A percentile compares a stretch with the other conserved stretches of the same genome.
Evolutionary conservation across 2,888 invertebrate genomes (phyloP).

Genomic region (Aelia acuminata): DNA sequence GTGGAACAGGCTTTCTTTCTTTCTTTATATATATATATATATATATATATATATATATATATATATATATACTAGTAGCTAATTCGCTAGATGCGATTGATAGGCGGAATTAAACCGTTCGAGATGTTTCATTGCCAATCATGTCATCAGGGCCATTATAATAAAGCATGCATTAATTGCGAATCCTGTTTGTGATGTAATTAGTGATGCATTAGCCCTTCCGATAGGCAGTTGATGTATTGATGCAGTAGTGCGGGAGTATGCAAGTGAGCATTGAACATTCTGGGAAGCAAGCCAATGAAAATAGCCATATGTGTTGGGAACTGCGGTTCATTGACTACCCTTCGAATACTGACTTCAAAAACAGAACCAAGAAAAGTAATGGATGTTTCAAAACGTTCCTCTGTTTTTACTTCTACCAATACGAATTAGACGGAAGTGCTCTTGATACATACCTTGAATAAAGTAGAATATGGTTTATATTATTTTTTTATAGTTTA

Average conservation of each 20-base stretch:
- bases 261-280: background rate
- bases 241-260: background rate
- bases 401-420: background rate
- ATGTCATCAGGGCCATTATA: background rate
- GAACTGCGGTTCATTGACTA: background rate
- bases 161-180: background rate
- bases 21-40: too few relatives aligned
- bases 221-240: background rate
- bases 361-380: background rate
- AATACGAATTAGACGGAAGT: too few relatives aligned
- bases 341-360: background rate
- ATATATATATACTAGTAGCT: too few relatives aligned
- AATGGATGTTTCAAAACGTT: background rate
- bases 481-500: too few relatives aligned
- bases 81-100: too few relatives aligned
- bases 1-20: too few relatives aligned
- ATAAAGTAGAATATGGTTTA: too few relatives aligned
- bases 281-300: conserved; percentile 5
- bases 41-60: too few relatives aligned
- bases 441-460: too few relatives aligned
- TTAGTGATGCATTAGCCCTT: background rate
- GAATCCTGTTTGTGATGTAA: background rate
- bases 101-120: background rate
- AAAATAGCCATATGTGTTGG: background rate
- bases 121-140: background rate